Conservation (phyloP, 2,888 invertebrate species). For the Seira ritae region DNA sequence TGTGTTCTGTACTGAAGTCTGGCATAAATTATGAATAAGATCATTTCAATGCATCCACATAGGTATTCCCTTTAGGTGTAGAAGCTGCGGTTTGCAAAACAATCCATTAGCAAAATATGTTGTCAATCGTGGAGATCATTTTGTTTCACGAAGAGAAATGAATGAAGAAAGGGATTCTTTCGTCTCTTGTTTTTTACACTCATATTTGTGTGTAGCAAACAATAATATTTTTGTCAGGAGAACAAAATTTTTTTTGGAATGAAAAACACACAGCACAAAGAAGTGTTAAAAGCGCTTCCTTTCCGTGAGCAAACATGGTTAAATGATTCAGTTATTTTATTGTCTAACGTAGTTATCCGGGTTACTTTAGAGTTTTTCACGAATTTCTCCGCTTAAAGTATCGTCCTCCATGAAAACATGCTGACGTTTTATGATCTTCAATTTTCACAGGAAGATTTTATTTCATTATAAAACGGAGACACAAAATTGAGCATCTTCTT, state of each 20-base stretch:
- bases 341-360: no score
- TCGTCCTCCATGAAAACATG: no score
- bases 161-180: background rate
- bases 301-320: no score
- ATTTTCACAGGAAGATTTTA: no score
- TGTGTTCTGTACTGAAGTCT: background rate
- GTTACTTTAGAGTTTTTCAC: no score
- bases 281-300: no score
- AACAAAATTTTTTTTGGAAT: background rate
- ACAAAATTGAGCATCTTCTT: no score
- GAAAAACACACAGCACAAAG: background rate
- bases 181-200: background rate
- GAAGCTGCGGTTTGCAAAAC: background rate
- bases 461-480: no score
- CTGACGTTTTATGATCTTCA: no score
- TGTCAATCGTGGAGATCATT: conserved; percentile 43
- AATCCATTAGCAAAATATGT: conserved; percentile 54
- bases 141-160: background rate
- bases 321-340: no score
- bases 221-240: background rate
- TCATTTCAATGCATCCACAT: background rate
- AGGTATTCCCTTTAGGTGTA: background rate
- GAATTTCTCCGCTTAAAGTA: no score
- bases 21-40: conserved; percentile 3
- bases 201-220: background rate